Base-by-base conservation (phyloP, 2,797 vertebrate genomes). In the Artibeus jamaicensis region DNA sequence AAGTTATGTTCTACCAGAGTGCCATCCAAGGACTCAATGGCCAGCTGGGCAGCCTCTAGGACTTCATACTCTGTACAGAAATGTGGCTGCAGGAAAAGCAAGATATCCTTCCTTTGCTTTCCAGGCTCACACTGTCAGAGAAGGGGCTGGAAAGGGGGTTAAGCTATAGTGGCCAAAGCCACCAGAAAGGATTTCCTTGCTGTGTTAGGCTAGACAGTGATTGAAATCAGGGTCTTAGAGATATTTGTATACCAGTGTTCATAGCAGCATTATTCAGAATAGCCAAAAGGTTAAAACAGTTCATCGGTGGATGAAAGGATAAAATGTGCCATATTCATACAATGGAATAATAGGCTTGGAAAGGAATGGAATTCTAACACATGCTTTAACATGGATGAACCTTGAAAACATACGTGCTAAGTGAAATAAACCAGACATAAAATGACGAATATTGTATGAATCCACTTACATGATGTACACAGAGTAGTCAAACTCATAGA, bases 1-100 rank as follows among this genome's bases (percentile, higher is more conserved):
- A 46, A 50, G 77, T 98, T 98, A 90, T 98, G 99, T 34, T 98
- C 98, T 48, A 99, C 81, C 91, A 90, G 84, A 59, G 87, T 74
- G 89, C 98, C 99, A 82, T 99, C 96, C 53, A 99, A 95, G 46
- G 95, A 97, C 57, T 99, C 98, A 73, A 99, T 71, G 68, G 99
- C 99, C 83, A 99, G 98, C 77, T 98, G 85, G 22, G 99, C 99
- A 95, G 98, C 99, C 97, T 99, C 99, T 81, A 99, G 98, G 46
- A 99, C 97, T 97, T 99, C 96, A 0, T 99, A 99, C 0, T 98
- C 98, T 14, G 99, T 96, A 92, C 98, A 98, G 29, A 99, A 98
- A 62, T 99, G 98, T 1, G 99, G 98, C 99, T 99, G 97, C 18
- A 95, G 85, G 96, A 46, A 95, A 74, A 96, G 89, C 96, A 8